A percentile compares a stretch with the other conserved stretches of the same genome.
Evolutionary conservation across 2,113 vertebrate species (phyloP).

Genomic region (Platichthys flesus): DNA sequence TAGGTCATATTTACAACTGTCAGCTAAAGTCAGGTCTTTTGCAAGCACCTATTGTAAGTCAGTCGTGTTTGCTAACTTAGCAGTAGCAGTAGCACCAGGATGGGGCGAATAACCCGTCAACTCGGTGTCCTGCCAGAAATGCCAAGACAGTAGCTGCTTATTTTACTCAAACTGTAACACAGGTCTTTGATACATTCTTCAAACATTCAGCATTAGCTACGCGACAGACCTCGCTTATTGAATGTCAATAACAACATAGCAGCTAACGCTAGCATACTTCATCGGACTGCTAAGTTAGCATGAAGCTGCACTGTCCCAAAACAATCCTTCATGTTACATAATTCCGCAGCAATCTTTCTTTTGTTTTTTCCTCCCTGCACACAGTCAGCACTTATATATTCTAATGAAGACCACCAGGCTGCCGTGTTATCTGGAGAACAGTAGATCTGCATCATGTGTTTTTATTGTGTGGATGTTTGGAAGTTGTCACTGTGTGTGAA

Average conservation of each 20-base stretch:
- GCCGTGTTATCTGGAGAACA: neutral
- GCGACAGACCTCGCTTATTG: neutral
- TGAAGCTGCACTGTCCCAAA: constrained; percentile 38
- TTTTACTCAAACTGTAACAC: neutral
- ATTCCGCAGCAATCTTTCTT: neutral
- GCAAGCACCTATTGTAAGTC: neutral
- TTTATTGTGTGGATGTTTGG: too few relatives aligned
- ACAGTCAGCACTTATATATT: neutral
- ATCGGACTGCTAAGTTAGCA: constrained; percentile 21
- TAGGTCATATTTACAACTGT: neutral
- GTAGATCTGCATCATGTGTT: too few relatives aligned
- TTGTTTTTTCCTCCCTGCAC: neutral
- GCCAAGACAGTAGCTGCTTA: neutral
- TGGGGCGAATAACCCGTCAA: neutral
- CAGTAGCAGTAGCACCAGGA: neutral
- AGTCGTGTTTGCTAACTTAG: constrained; percentile 43
- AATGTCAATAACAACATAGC: neutral
- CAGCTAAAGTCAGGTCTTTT: neutral
- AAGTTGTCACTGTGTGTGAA: neutral
- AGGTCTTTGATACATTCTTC: neutral
- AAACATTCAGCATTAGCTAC: too few relatives aligned
- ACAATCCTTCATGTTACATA: neutral
- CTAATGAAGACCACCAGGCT: neutral
- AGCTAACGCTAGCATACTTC: neutral
- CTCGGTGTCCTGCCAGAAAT: neutral